Evolutionary conservation across 92 coral and sea anemone species (phyloP), one percentile per base, ranked within the genome.

Genomic region (Muricea muricata): DNA sequence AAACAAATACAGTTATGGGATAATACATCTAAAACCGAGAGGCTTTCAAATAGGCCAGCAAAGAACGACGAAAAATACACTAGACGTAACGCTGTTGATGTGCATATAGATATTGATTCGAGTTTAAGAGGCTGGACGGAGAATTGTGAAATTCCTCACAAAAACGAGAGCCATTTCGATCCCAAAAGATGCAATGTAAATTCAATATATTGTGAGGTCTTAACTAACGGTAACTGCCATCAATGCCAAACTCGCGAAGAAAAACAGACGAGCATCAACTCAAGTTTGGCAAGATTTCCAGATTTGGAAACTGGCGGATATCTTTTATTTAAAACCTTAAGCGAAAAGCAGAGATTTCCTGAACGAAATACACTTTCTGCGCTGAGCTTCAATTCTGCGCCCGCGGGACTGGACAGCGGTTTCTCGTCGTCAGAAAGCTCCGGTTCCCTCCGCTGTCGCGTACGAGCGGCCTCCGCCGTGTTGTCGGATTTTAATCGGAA

Each of bases 141-240:
- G 31, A 47, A 24, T 28, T 10, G 80, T 24, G 39, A 26, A 9
- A 26, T 47, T 48, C 65, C 63, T 75, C n/a, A 32, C 34, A 75
- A 75, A 32, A 75, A 25, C 21, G 28, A 8, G 6, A 45, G 47
- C 8, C 35, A 29, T 20, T 39, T 30, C 8, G 10, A 28, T 1
- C 23, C 29, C 0, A 52, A 31, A 35, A 47, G 41, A 48, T 18
- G 23, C 1, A 25, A 23, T 31, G 9, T n/a, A 4, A 21, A 33
- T 75, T 48, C 80, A 7, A 58, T 75, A 7, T 75, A 75, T 34
- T 75, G 80, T 75, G 80, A 75, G 50, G 80, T 75, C 11, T 52
- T 75, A 75, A 34, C 26, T 11, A 75, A 52, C 30, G 42, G 65
- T 9, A 75, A 29, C 28, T 75, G 80, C 13, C 28, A 24, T 47